Evolutionary conservation across 1,140 invertebrate species (phyloP).

Genomic region (Drosophila pseudoobscura): DNA sequence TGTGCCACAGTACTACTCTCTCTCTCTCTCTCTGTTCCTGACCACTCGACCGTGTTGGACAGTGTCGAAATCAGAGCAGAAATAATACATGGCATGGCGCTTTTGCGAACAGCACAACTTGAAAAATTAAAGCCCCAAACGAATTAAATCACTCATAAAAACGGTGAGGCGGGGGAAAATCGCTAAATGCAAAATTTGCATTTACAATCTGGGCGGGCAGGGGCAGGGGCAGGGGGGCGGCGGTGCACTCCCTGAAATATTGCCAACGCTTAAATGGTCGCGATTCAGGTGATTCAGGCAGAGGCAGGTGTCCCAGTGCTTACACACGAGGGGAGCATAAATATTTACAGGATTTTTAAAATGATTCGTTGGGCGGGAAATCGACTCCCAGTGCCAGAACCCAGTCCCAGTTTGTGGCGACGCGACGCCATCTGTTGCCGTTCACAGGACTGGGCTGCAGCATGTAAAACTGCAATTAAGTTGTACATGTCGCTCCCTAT

Average conservation of each 20-base stretch:
- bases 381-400: not conserved
- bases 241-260: conserved; percentile 50
- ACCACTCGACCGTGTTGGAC: conserved; percentile 29
- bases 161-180: conserved; percentile 20
- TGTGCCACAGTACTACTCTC: not conserved
- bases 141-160: conserved; percentile 67
- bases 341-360: conserved; percentile 77
- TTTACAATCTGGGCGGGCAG: conserved; percentile 63
- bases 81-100: too few relatives aligned
- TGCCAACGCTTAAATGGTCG: conserved; percentile 54
- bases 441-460: conserved; percentile 62
- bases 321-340: conserved; percentile 58
- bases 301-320: conserved; percentile 53
- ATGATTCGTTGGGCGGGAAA: conserved; percentile 54
- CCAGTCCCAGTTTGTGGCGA: too few relatives aligned
- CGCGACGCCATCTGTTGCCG: conserved; percentile 51
- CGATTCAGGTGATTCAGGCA: not conserved
- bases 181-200: conserved; percentile 76
- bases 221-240: not conserved
- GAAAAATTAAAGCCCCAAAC: conserved; percentile 38
- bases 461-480: conserved; percentile 80
- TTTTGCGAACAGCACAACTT: conserved; percentile 5
- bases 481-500: conserved; percentile 46
- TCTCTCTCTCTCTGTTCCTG: conserved; percentile 20
- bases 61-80: conserved; percentile 22